phyloP scores from a whole-genome alignment of 2,888 invertebrate genomes.

The Lasioglossum zephyrum region DNA sequence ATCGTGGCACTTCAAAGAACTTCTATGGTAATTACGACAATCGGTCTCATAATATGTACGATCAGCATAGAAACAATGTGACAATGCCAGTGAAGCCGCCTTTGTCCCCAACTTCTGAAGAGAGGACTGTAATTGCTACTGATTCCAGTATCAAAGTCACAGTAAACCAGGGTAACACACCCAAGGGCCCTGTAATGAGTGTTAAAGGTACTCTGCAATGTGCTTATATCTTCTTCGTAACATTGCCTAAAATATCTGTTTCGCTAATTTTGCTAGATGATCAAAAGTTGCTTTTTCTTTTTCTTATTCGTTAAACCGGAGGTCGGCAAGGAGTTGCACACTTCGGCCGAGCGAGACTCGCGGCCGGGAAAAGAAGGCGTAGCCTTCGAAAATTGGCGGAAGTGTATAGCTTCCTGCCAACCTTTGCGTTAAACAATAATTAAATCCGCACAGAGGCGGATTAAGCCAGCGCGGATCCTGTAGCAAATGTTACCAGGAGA shows the following conservation, averaged over 20 bases:
- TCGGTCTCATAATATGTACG: constrained; percentile 70
- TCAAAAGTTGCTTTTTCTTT: neutral
- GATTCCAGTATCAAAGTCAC: constrained; percentile 79
- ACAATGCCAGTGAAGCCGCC: constrained; percentile 52
- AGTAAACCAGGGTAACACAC: constrained; percentile 72
- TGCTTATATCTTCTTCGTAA: neutral
- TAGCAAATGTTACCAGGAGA: no score
- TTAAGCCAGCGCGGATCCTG: no score
- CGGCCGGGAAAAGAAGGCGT: no score
- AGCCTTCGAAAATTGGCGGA: no score
- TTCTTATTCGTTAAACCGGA: neutral
- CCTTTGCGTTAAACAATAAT: no score
- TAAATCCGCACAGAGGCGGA: neutral
- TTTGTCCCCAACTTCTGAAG: constrained; percentile 67
- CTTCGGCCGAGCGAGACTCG: no score
- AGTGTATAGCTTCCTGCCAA: no score
- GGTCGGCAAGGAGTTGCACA: no score
- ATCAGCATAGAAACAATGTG: constrained; percentile 70
- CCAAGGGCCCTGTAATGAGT: constrained; percentile 79
- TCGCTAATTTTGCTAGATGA: no score
- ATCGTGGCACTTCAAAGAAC: constrained; percentile 69
- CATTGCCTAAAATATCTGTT: neutral
- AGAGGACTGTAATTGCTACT: constrained; percentile 73
- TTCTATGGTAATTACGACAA: constrained; percentile 71
- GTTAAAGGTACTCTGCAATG: constrained; percentile 76